phyloP scores from a whole-genome alignment of 2,797 vertebrate species.

The Argya squamiceps region DNA sequence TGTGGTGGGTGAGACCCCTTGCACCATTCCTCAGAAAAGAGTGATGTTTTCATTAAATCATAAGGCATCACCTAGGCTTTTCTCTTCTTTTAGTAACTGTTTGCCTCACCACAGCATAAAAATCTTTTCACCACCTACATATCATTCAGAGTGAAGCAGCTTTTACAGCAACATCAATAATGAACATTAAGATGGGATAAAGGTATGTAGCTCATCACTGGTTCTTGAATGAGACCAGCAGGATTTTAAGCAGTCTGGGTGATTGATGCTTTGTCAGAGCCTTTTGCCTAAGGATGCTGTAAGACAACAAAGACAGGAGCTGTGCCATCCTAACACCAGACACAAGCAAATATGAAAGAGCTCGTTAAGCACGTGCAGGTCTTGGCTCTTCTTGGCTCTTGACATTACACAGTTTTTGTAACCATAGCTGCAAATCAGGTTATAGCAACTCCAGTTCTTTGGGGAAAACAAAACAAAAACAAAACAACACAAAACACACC shows the following conservation, averaged over 20 bases:
- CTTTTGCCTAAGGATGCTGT: not conserved
- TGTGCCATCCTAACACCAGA: not conserved
- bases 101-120: not conserved
- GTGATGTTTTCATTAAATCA: not conserved
- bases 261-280: not conserved
- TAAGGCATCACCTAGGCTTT: not conserved
- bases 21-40: not conserved
- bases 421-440: not conserved
- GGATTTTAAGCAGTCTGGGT: not conserved
- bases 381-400: not conserved
- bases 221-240: not conserved
- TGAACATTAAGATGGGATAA: not conserved
- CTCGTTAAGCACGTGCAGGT: not conserved
- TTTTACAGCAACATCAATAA: not conserved
- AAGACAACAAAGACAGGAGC: not conserved
- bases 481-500: not conserved
- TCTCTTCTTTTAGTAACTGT: not conserved
- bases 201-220: not conserved
- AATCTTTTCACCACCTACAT: not conserved
- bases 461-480: no score
- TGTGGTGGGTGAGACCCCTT: not conserved
- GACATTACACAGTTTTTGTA: not conserved
- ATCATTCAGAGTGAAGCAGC: not conserved
- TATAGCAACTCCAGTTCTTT: rapidly evolving
- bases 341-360: not conserved